Evolutionary conservation across 2,113 vertebrate species (phyloP).

Genomic region (Rhynchomys soricoides): DNA sequence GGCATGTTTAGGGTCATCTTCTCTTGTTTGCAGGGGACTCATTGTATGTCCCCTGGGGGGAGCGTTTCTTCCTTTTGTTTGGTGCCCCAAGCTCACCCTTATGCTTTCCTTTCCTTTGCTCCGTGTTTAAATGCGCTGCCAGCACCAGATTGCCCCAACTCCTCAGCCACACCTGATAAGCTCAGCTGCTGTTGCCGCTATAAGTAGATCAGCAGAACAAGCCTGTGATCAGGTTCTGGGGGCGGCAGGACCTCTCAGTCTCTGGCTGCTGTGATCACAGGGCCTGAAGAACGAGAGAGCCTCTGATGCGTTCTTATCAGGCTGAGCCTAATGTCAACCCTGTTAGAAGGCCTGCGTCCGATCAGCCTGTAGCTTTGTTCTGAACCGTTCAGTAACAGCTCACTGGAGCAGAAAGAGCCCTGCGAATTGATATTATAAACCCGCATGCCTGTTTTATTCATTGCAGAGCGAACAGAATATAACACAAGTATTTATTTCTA

Average conservation of each 20-base stretch:
- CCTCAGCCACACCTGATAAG: conserved; percentile 28
- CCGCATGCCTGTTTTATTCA: conserved; percentile 86
- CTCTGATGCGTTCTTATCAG: conserved; percentile 88
- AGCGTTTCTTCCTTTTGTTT: background rate
- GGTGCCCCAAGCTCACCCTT: background rate
- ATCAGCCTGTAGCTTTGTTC: conserved; percentile 90
- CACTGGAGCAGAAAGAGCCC: conserved; percentile 88
- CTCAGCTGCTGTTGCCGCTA: conserved; percentile 56
- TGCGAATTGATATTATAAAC: conserved; percentile 90
- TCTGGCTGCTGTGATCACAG: conserved; percentile 80
- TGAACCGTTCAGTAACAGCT: conserved; percentile 89
- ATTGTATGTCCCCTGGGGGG: fast-evolving
- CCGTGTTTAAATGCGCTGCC: background rate
- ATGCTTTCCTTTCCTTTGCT: conserved; percentile 9
- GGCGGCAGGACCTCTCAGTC: conserved; percentile 69
- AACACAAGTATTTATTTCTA: conserved; percentile 86
- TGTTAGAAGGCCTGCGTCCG: conserved; percentile 86
- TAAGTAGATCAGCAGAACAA: conserved; percentile 74
- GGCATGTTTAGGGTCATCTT: background rate
- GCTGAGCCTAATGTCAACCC: conserved; percentile 87
- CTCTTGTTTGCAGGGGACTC: background rate
- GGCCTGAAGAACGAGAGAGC: conserved; percentile 73
- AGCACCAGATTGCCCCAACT: conserved; percentile 62
- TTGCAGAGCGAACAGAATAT: conserved; percentile 83
- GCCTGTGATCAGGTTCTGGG: conserved; percentile 79